phyloP scores from a whole-genome alignment of 2,113 vertebrate genomes.

The Oryctolagus cuniculus region mOryCun1.1 NC_091447.1:67528001-67528500 shows the following conservation, averaged over 20 bases:
- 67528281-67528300: slow-evolving; percentile 60
- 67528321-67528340: slow-evolving; percentile 65
- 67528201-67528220: background rate
- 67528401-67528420: slow-evolving; percentile 39
- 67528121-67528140: slow-evolving; percentile 64
- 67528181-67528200: slow-evolving; percentile 44
- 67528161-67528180: slow-evolving; percentile 66
- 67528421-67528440: slow-evolving; percentile 32
- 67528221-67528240: too few species aligned
- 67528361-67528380: slow-evolving; percentile 39
- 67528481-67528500: slow-evolving; percentile 78
- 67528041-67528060: slow-evolving; percentile 54
- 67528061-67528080: slow-evolving; percentile 64
- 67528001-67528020: slow-evolving; percentile 65
- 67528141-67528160: slow-evolving; percentile 68
- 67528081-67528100: slow-evolving; percentile 66
- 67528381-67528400: slow-evolving; percentile 48
- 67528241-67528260: background rate
- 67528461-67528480: slow-evolving; percentile 3
- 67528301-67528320: slow-evolving; percentile 63
- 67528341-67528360: slow-evolving; percentile 56
- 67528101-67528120: slow-evolving; percentile 56
- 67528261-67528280: slow-evolving; percentile 13
- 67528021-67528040: slow-evolving; percentile 66
- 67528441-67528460: background rate